Percentiles rank a stretch among this genome's conserved stretches.
Evolutionary conservation across 2,113 vertebrate genomes (phyloP).

Genomic region (Nycticryphes semicollaris): DNA sequence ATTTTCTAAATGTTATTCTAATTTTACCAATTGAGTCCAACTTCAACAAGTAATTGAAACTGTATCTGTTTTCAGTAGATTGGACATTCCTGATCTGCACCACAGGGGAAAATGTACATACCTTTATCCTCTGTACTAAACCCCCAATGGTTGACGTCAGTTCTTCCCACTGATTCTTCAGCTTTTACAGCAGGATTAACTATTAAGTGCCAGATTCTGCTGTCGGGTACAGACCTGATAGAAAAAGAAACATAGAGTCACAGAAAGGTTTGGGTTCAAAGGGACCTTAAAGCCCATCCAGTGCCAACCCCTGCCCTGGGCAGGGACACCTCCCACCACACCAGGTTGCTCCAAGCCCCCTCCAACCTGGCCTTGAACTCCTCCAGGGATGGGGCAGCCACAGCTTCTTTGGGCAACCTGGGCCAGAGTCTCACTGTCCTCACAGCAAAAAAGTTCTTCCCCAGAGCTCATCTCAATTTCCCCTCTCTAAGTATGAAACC

Average conservation of each 20-base stretch:
- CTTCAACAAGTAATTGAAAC: neutral
- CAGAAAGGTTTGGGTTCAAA: neutral
- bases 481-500: neutral
- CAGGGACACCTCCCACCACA: neutral
- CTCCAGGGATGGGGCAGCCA: too few species aligned
- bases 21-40: neutral
- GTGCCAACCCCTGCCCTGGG: neutral
- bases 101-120: neutral
- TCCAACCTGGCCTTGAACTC: too few species aligned
- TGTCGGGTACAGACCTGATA: neutral
- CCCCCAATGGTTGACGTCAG: neutral
- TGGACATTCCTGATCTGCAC: neutral
- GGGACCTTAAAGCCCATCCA: neutral
- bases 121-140: neutral
- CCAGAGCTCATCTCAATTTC: neutral
- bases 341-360: too few species aligned
- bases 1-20: neutral
- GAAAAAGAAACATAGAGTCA: neutral
- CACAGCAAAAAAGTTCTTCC: neutral
- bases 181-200: neutral
- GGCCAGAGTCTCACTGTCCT: neutral
- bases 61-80: neutral
- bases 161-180: neutral
- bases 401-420: too few species aligned
- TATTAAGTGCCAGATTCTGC: neutral